Conservation (phyloP, 1,140 invertebrate species). For the Drosophila neocordata region DNA sequence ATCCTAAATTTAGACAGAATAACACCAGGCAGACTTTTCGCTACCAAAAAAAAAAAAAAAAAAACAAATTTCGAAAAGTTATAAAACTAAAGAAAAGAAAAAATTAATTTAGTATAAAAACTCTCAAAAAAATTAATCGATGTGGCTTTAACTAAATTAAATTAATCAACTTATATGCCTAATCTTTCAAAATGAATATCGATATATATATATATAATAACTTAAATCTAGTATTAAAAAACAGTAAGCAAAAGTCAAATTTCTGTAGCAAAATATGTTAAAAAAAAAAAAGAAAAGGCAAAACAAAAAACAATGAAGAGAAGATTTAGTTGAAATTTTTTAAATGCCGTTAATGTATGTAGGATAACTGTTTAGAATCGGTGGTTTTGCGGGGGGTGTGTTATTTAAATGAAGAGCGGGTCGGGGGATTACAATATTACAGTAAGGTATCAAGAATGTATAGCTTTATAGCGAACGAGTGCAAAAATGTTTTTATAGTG, state of each 20-base stretch:
- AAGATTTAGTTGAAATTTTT: constrained; percentile 76
- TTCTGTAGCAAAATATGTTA: constrained; percentile 63
- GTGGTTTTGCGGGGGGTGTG: not conserved
- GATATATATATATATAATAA: constrained; percentile 25
- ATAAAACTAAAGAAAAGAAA: constrained; percentile 23
- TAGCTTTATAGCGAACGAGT: constrained; percentile 72
- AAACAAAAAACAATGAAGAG: constrained; percentile 23
- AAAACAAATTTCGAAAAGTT: constrained; percentile 24
- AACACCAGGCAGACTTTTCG: constrained; percentile 45
- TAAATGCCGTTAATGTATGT: constrained; percentile 61
- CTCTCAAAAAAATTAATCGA: constrained; percentile 72
- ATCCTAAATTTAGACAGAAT: constrained; percentile 15
- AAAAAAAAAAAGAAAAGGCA: constrained; percentile 37
- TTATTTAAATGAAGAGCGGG: too few species aligned
- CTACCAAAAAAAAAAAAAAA: too few species aligned
- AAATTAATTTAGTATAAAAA: not conserved
- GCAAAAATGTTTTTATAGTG: constrained; percentile 42
- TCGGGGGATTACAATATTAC: not conserved
- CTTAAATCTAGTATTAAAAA: constrained; percentile 37
- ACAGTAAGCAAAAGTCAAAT: constrained; percentile 62
- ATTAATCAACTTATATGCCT: constrained; percentile 49
- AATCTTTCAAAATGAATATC: constrained; percentile 42
- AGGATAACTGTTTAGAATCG: not conserved
- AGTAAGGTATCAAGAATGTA: constrained; percentile 2
- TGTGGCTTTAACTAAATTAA: constrained; percentile 79